phyloP scores from a whole-genome alignment of 2,888 invertebrate species.

The Bellardia bayeri region DNA sequence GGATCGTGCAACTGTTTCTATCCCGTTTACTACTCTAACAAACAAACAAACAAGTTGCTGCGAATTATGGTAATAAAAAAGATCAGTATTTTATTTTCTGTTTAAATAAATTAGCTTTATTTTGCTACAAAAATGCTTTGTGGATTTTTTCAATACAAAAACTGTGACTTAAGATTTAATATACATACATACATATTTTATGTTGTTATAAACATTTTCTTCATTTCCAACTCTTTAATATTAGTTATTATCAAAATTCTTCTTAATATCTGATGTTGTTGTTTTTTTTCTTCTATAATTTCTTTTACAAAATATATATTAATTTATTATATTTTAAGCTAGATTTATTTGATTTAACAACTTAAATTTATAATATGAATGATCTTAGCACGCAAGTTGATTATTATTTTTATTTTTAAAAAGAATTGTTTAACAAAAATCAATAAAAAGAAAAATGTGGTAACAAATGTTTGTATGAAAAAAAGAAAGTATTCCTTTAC shows the following conservation, averaged over 20 bases:
- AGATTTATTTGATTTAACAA: slow-evolving; percentile 51
- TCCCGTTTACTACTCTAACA: no score
- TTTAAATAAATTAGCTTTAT: slow-evolving; percentile 63
- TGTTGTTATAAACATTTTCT: slow-evolving; percentile 30
- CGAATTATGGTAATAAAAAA: no score
- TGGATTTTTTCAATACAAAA: slow-evolving; percentile 64
- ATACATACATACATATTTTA: slow-evolving; percentile 16
- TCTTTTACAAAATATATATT: slow-evolving; percentile 49
- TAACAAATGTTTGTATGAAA: slow-evolving; percentile 18
- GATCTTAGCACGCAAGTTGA: slow-evolving; percentile 34
- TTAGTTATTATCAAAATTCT: slow-evolving; percentile 38
- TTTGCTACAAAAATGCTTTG: slow-evolving; percentile 61
- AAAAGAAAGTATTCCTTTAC: not conserved
- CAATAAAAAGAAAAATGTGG: slow-evolving; percentile 19
- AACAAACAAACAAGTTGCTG: no score
- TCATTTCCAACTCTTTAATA: slow-evolving; percentile 30
- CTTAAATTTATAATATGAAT: slow-evolving; percentile 46
- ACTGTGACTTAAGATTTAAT: slow-evolving; percentile 50
- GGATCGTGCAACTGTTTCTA: no score
- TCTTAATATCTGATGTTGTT: slow-evolving; percentile 9
- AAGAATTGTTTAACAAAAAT: not conserved
- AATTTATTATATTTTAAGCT: slow-evolving; percentile 51
- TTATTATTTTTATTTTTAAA: not conserved
- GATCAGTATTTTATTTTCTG: slow-evolving; percentile 14
- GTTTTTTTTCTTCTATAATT: slow-evolving; percentile 6